These are phyloP conservation scores for Petrolisthes cinctipes DNA, from an alignment of 2,888 invertebrate species.

Conservation along the genomic window DNA sequence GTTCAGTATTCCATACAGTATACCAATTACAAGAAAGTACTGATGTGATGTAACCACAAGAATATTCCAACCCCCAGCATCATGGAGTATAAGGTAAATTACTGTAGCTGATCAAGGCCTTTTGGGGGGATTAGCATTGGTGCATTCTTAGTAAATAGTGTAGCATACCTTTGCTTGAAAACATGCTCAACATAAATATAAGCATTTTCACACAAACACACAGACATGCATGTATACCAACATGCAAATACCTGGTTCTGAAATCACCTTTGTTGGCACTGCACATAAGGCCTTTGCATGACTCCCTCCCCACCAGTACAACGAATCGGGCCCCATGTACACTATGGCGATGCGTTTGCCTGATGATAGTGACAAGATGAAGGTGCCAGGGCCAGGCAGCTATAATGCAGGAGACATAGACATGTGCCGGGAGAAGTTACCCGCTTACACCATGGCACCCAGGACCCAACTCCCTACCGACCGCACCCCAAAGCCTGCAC, in stretches of 20 bases:
- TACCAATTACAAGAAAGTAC: too few relatives aligned
- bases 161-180: too few relatives aligned
- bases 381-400: conserved; percentile 60
- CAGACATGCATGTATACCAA: background rate
- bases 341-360: conserved; percentile 44
- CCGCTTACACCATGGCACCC: conserved; percentile 62
- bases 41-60: too few relatives aligned
- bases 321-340: conserved; percentile 37
- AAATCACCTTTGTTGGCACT: background rate
- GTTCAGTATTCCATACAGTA: too few relatives aligned
- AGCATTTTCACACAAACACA: background rate
- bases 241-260: background rate
- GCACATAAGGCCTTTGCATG: background rate
- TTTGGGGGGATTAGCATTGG: too few relatives aligned
- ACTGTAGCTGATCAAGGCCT: too few relatives aligned
- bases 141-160: too few relatives aligned
- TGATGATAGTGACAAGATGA: conserved; percentile 41
- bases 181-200: too few relatives aligned
- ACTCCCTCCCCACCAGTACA: conserved; percentile 42
- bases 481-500: conserved; percentile 59
- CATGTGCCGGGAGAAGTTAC: conserved; percentile 50
- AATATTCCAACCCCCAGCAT: too few relatives aligned
- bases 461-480: conserved; percentile 57
- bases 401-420: conserved; percentile 56
- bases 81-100: too few relatives aligned